Evolutionary conservation across 2,113 vertebrate species (phyloP), one percentile per base, ranked within the genome.

Genomic region (Cavia porcellus): DNA sequence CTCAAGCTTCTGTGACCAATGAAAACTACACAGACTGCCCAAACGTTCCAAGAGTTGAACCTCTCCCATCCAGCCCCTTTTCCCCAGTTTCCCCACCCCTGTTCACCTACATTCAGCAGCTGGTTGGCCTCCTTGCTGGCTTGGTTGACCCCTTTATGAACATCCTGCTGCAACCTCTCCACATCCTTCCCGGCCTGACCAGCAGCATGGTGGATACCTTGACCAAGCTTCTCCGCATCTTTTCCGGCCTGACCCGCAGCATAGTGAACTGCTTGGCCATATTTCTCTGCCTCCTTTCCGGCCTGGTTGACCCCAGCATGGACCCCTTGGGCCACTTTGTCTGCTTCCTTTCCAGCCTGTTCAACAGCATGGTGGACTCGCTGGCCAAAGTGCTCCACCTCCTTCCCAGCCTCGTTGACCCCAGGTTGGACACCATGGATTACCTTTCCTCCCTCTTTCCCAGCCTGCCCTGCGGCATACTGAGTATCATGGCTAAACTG

Each of bases 101-200:
- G 97, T 97, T 97, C 98, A 98, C 98, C 98, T 98, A 98, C 98
- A 97, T 98, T 97, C 97, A 96, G 96, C 96, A 89, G 97, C 95
- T 95, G 59, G 95, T 96, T 89, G 97, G 97, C 97, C 94, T 98
- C 98, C 97, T 98, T 98, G 96, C 97, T 32, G 95, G 97, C 94
- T 96, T 98, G 97, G 96, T 97, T 93, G 97, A 91, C 97, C 97
- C 97, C 98, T 95, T 97, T 92, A 97, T 97, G 96, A 92, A 92
- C 91, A 96, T 97, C 66, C 90, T 97, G 95, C 59, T 86, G 92
- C 90, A 84, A 93, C 84, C 84, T 95, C 74, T 97, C 96, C 95
- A 89, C 28, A 89, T 98, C 97, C 93, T 97, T 97, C 89, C 96
- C 97, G 42, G 97, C 97, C 96, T 98, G 97, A 75, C 96, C 97